These are phyloP conservation scores for Himalopsyche kuldschensis DNA, from an alignment of 2,888 invertebrate species.

Conservation along the genomic window DNA sequence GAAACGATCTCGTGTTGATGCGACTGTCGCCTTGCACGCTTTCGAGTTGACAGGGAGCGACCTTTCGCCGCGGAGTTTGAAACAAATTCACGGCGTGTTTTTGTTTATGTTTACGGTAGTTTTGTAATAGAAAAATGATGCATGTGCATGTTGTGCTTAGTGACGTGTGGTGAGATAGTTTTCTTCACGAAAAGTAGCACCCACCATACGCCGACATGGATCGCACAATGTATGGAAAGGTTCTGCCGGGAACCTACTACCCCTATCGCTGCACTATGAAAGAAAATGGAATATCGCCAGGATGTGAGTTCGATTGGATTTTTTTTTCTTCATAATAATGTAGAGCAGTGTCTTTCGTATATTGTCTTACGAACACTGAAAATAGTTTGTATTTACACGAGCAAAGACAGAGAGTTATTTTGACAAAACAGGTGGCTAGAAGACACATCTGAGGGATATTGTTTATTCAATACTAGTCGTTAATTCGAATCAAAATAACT, in stretches of 20 bases:
- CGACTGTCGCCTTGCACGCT: neutral
- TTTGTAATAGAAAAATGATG: slow-evolving; percentile 3
- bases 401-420: neutral
- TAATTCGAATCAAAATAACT: neutral
- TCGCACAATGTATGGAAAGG: slow-evolving; percentile 88
- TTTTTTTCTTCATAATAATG: neutral
- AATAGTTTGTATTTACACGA: neutral
- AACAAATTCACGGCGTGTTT: neutral
- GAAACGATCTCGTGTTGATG: neutral
- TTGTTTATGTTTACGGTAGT: slow-evolving; percentile 8
- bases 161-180: slow-evolving; percentile 4
- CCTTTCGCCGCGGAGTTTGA: neutral
- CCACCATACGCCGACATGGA: slow-evolving; percentile 65
- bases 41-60: neutral
- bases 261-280: slow-evolving; percentile 83
- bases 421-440: neutral
- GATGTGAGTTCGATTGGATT: slow-evolving; percentile 71
- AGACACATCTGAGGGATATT: neutral
- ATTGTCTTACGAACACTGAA: neutral
- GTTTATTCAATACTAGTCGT: neutral
- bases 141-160: neutral
- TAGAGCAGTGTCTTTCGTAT: neutral
- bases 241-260: slow-evolving; percentile 80
- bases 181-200: neutral
- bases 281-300: slow-evolving; percentile 80